A percentile compares a stretch with the other conserved stretches of the same genome.
Conservation (phyloP, 2,888 invertebrate species). For the Adelognathus sp. region DNA sequence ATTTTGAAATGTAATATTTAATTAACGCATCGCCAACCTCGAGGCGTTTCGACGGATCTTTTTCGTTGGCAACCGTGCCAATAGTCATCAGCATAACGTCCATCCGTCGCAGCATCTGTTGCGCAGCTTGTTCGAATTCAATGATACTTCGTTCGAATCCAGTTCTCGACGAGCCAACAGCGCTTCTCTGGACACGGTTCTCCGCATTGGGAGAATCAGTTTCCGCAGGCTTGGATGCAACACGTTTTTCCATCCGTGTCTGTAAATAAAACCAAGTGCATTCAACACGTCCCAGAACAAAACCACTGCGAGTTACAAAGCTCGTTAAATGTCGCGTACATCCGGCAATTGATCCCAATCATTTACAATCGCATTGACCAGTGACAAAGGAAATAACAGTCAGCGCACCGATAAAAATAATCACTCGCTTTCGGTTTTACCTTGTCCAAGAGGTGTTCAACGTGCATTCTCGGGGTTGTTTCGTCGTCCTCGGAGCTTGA, state of each 20-base stretch:
- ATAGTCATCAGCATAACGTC: constrained; percentile 84
- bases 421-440: constrained; percentile 63
- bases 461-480: constrained; percentile 70
- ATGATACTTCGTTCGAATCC: constrained; percentile 79
- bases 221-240: constrained; percentile 29
- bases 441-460: constrained; percentile 77
- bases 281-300: background rate
- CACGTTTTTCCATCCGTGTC: constrained; percentile 53
- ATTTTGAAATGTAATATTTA: background rate
- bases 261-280: constrained; percentile 8
- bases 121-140: constrained; percentile 81
- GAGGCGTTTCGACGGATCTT: constrained; percentile 85
- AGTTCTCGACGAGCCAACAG: constrained; percentile 75
- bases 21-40: constrained; percentile 78
- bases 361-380: background rate
- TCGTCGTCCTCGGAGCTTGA: constrained; percentile 80
- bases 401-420: too few relatives aligned
- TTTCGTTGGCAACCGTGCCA: constrained; percentile 83
- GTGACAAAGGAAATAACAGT: background rate
- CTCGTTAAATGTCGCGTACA: background rate
- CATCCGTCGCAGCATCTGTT: constrained; percentile 83
- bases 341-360: background rate
- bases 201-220: constrained; percentile 46
- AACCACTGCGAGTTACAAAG: background rate
- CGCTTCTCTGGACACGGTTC: constrained; percentile 55